Evolutionary conservation across 2,113 vertebrate species (phyloP), one percentile per base, ranked within the genome.

Genomic region (Corythaixoides concolor): DNA sequence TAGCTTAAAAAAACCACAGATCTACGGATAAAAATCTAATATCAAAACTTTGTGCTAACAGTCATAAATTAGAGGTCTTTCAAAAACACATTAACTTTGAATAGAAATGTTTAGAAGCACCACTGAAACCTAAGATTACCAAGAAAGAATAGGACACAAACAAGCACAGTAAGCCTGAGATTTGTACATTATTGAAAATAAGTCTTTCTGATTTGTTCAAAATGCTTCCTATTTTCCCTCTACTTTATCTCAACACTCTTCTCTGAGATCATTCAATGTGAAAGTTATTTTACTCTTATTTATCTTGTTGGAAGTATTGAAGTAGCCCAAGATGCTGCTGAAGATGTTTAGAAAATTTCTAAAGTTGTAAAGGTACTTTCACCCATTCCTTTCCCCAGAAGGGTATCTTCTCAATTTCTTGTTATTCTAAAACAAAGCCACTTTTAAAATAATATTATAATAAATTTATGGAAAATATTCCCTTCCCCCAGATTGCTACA

Each of bases 401-500:
- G 5, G 5, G 2, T 23, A 30, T 52, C 12, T 55, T 33, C 26
- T 63, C 18, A 17, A 26, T 58, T 52, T 63, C 9, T 80, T 8
- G 14, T 32, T 59, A 79, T 20, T 82, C 37, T 43, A 50, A 83
- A 76, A 26, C 5, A 55, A 55, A n/a, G 72, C 1, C 1, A 35
- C 6, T 8, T 82, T 74, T 33, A 1, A 58, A 86, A 37, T 63
- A 9, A 26, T 45, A 15, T 49, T 56, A 21, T n/a, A 43, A n/a
- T 41, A 21, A 23, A 63, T 75, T 37, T 50, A 63, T 39, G 14
- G 33, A 73, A 89, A 43, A 63, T 30, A 32, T 24, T 19, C 21
- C 27, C 4, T 22, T 3, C 9, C 11, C 13, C 4, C 6, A 6
- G 2, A 27, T 56, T 0, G 2, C 16, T n/a, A 50, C 4, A 59